Evolutionary conservation across 1,140 invertebrate species (phyloP).

Genomic region (Rhizoglyphus robini): DNA sequence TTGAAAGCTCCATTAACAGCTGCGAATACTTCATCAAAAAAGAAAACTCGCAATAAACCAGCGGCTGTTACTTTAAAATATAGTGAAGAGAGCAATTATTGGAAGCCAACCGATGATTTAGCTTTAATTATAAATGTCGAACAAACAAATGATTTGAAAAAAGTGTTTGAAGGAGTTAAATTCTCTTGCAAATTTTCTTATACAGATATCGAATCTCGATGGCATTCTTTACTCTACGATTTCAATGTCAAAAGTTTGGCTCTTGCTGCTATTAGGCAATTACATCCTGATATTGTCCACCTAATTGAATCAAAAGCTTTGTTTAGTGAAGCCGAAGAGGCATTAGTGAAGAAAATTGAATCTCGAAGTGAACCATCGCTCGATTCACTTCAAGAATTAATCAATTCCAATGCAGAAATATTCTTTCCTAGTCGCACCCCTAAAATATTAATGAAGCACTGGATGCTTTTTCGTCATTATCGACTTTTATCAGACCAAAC

Average conservation of each 20-base stretch:
- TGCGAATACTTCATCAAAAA: not conserved
- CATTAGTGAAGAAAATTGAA: conserved; percentile 61
- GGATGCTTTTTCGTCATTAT: conserved; percentile 85
- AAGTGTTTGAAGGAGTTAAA: conserved; percentile 79
- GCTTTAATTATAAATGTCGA: conserved; percentile 81
- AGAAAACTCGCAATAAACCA: not conserved
- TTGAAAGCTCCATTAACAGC: not conserved
- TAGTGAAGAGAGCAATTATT: conserved; percentile 72
- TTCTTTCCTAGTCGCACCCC: conserved; percentile 77
- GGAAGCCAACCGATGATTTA: conserved; percentile 94
- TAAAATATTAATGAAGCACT: conserved; percentile 70
- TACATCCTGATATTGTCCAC: conserved; percentile 76
- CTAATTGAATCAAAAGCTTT: conserved; percentile 73
- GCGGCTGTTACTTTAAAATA: conserved; percentile 29
- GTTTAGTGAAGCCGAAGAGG: conserved; percentile 77
- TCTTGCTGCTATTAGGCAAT: conserved; percentile 75
- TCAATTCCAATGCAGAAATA: conserved; percentile 58
- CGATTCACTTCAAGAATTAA: conserved; percentile 69
- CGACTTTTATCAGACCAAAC: conserved; percentile 42
- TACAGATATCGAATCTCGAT: conserved; percentile 82
- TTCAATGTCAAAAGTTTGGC: conserved; percentile 56
- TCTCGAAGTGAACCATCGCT: conserved; percentile 51
- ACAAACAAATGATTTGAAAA: conserved; percentile 74
- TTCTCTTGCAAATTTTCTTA: conserved; percentile 91
- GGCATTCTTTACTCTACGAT: conserved; percentile 90